These are phyloP conservation scores for Gymnogyps californianus DNA, from an alignment of 2,113 vertebrate genomes.

Conservation along the genomic window DNA sequence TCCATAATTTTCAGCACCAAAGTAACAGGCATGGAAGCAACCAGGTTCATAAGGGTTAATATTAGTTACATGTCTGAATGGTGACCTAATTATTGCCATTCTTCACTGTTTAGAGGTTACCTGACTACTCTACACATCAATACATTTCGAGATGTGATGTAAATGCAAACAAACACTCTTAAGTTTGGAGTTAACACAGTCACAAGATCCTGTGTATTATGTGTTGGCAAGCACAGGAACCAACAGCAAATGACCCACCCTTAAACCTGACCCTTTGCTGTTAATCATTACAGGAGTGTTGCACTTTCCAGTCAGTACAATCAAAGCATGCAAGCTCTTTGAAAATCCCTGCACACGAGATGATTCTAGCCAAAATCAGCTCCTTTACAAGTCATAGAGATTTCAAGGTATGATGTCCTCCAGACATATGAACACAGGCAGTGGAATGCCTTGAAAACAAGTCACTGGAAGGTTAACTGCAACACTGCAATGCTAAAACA, in stretches of 20 bases:
- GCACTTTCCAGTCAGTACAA: constrained; percentile 37
- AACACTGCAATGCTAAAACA: background rate
- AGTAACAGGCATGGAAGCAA: background rate
- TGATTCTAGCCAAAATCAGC: constrained; percentile 6
- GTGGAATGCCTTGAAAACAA: constrained; percentile 3
- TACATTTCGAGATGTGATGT: background rate
- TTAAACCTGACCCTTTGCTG: constrained; percentile 47
- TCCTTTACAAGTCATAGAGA: background rate
- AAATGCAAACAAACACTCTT: constrained; percentile 47
- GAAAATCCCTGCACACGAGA: background rate
- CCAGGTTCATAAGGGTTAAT: background rate
- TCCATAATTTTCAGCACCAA: background rate
- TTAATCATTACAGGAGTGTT: constrained; percentile 47
- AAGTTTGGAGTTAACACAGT: constrained; percentile 53
- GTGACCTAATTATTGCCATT: constrained; percentile 9
- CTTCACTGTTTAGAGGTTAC: constrained; percentile 30
- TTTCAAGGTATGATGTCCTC: constrained; percentile 40
- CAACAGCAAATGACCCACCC: constrained; percentile 53
- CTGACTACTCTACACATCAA: background rate
- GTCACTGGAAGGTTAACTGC: constrained; percentile 8
- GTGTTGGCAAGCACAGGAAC: constrained; percentile 26
- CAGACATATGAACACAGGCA: background rate
- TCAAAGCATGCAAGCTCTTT: constrained; percentile 19
- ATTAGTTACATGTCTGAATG: background rate
- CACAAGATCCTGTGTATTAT: constrained; percentile 38